Conservation (phyloP, 2,797 vertebrate genomes). For the Lateolabrax maculatus region DNA sequence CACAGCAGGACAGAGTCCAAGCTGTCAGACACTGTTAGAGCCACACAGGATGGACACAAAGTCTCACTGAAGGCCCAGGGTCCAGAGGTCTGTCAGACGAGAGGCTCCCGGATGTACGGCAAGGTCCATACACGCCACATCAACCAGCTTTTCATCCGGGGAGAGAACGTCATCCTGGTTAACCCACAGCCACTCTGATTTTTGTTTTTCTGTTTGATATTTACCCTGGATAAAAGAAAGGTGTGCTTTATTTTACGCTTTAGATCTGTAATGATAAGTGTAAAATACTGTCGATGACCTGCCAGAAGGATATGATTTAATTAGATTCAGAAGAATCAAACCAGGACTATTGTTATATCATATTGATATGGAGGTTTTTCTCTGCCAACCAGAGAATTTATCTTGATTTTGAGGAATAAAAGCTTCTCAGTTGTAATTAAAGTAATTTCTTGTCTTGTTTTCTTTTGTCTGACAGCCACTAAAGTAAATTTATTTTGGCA, state of each 20-base stretch:
- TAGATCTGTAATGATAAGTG: not conserved
- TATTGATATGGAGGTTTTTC: constrained; percentile 81
- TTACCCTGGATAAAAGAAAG: not conserved
- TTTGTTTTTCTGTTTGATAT: not conserved
- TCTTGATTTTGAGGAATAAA: constrained; percentile 62
- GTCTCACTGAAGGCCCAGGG: constrained; percentile 8
- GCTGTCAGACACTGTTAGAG: not conserved
- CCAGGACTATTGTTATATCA: constrained; percentile 73
- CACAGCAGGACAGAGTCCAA: constrained; percentile 12
- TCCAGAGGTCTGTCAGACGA: constrained; percentile 44
- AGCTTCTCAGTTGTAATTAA: constrained; percentile 31
- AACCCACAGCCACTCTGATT: constrained; percentile 90
- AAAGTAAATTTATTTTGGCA: not conserved
- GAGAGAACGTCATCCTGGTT: constrained; percentile 95
- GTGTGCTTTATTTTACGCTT: not conserved
- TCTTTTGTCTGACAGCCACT: constrained; percentile 11
- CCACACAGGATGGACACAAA: constrained; percentile 18
- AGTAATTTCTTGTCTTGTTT: not conserved
- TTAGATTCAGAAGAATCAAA: constrained; percentile 55
- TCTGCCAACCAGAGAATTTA: constrained; percentile 32
- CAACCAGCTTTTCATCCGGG: constrained; percentile 97
- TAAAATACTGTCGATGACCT: constrained; percentile 6
- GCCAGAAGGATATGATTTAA: constrained; percentile 1
- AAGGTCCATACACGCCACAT: constrained; percentile 94
- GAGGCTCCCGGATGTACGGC: constrained; percentile 86